Percentiles rank a stretch among this genome's conserved stretches.
These are phyloP conservation scores for Gymnogyps californianus DNA, from an alignment of 2,113 vertebrate genomes.

Conservation along the genomic window DNA sequence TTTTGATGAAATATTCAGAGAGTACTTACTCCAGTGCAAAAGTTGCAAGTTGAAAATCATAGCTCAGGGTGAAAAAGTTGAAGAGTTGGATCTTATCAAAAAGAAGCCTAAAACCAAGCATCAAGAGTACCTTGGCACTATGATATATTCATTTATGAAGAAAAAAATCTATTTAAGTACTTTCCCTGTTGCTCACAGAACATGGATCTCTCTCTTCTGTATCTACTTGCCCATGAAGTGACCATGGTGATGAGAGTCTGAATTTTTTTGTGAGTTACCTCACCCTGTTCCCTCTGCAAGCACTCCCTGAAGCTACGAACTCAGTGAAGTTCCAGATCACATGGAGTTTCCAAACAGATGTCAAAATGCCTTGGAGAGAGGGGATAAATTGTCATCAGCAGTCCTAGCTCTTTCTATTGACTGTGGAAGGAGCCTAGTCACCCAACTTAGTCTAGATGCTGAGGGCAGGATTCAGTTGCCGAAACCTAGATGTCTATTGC, in stretches of 20 bases:
- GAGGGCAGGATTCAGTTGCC: neutral
- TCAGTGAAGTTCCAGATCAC: neutral
- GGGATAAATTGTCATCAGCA: neutral
- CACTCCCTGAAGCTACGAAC: neutral
- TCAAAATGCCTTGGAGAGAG: neutral
- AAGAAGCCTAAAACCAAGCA: neutral
- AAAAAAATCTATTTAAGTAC: neutral
- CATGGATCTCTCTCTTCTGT: neutral
- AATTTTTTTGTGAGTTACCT: neutral
- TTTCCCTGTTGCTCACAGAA: neutral
- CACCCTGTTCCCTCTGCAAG: neutral
- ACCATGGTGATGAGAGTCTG: neutral
- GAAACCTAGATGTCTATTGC: neutral
- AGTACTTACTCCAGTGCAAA: neutral
- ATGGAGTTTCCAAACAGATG: neutral
- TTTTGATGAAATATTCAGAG: neutral
- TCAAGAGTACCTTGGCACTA: neutral
- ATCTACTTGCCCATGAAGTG: neutral
- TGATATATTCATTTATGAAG: neutral
- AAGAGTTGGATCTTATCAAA: neutral
- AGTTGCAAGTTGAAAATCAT: neutral
- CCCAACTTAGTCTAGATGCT: neutral
- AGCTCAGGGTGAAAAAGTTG: neutral
- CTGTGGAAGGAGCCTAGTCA: neutral
- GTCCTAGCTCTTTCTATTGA: neutral